Base-by-base conservation (phyloP, 2,113 vertebrate genomes). In the Pseudolaguvia tuberculata region DNA sequence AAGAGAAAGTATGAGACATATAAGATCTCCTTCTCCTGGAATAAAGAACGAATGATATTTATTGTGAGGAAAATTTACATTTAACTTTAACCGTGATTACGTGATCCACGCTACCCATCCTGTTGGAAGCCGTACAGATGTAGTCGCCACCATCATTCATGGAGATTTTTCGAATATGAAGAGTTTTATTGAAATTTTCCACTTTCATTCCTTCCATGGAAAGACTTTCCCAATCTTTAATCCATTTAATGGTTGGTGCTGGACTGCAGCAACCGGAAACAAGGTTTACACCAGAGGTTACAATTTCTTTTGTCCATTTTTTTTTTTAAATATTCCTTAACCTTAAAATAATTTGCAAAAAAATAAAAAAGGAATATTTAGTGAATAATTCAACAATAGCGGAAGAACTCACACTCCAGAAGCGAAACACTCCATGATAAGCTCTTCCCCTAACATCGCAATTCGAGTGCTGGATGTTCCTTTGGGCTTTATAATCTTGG, bases 351-450 rank as follows among this genome's bases (percentile, higher is more conserved):
- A 45, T 25, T 25, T 27, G 11, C 11, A 12, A 27, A 48, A 25
- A 12, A 15, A 70, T 6, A 5, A 52, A 25, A 0, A 45, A 18
- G 2, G 31, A 52, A 42, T 52, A 23, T 4, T 39, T 23, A 27
- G 45, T 14, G n/a, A 52, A 31, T 23, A 2, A n/a, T 23, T 70
- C 5, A 8, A 25, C 8, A 25, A 52, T 35, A 23, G 25, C 45
- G 62, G 1, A n/a, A 75, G 57, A 86, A 95, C 97, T 42, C 91
- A 99, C 97, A 97, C 88, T 87, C 97, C 97, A 0, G 93, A 94
- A 59, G 96, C 94, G 6, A 99, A 96, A 80, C 96, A 99, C 85
- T 98, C 95, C 81, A 99, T 87, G 72, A 97, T 81, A 23, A 98
- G 92, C 71, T 97, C 94, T 83, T 92, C 93, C 25, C 96, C 96